Evolutionary conservation across 2,797 vertebrate genomes (phyloP), one percentile per base, ranked within the genome.

Genomic region (Pipistrellus pipistrellus): DNA sequence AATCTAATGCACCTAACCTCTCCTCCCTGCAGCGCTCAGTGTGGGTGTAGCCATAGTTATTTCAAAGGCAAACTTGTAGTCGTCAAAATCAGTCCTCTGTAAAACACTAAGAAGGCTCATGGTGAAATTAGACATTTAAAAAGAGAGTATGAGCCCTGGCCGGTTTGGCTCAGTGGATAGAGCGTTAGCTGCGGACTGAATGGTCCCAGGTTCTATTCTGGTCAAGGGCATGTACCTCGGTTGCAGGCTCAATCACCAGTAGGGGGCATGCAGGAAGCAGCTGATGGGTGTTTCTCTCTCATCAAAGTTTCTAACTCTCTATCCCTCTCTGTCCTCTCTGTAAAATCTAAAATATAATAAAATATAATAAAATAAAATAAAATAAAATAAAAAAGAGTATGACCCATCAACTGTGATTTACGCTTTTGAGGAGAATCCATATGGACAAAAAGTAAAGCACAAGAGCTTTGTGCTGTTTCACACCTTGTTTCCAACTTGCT

Each of bases 91-190:
- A 17, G 1, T 11, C 8, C 18, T 23, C n/a, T 68, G 27, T 53
- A 73, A 57, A 85, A 92, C 57, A 75, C 23, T 75, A 57, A 59
- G 27, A 55, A 87, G 38, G 25, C 27, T 48, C n/a, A 71, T 20
- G 14, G 38, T 64, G 21, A 41, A 91, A 89, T 44, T 6, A 76
- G 17, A 21, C n/a, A 64, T 68, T 83, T 69, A 35, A 90, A 90
- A 73, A 83, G 18, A 87, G 20, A 38, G 1, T 6, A 9, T 17
- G 5, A 55, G 17, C 32, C 11, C 13, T n/a, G 6, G 30, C 30
- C 2, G 6, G 62, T n/a, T 30, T 64, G 62, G 6, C 30, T 64
- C 30, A n/a, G 62, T 64, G 62, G 14, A 30, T 64, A 59, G 62
- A 64, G 62, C 14, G 1, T n/a, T 3, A 13, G 30, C 30, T n/a